phyloP scores from a whole-genome alignment of 2,888 invertebrate genomes.

The Axea sp. region DNA sequence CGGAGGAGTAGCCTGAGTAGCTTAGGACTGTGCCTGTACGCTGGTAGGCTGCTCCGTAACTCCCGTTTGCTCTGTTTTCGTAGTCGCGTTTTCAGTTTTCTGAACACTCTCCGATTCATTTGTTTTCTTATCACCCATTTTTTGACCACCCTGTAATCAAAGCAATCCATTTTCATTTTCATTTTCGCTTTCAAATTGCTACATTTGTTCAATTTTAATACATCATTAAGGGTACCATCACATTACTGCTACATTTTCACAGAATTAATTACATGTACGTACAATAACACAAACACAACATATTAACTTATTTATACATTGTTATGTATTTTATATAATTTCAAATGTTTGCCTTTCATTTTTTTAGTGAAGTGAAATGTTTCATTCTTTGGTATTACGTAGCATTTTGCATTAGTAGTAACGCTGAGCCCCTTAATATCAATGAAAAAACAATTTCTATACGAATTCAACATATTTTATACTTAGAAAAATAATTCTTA shows the following conservation, averaged over 20 bases:
- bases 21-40: conserved; percentile 79
- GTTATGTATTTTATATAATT: neutral
- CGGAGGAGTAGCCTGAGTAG: conserved; percentile 77
- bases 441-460: conserved; percentile 2
- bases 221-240: conserved; percentile 3
- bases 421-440: conserved; percentile 1
- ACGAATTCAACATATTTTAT: conserved; percentile 1
- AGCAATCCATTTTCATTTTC: conserved; percentile 69
- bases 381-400: too few relatives aligned
- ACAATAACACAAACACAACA: too few relatives aligned
- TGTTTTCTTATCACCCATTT: conserved; percentile 76
- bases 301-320: too few relatives aligned
- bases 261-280: too few relatives aligned
- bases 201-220: conserved; percentile 7
- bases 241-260: conserved; percentile 14
- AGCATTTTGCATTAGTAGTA: too few relatives aligned
- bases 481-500: too few relatives aligned
- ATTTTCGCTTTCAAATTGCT: neutral
- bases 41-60: conserved; percentile 78
- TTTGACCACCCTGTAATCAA: conserved; percentile 78
- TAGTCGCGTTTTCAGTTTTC: conserved; percentile 76
- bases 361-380: too few relatives aligned
- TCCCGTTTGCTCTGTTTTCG: conserved; percentile 76
- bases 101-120: conserved; percentile 77
- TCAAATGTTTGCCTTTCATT: neutral